Evolutionary conservation across 2,888 invertebrate species (phyloP).

Genomic region (Cryptus viduatorius): DNA sequence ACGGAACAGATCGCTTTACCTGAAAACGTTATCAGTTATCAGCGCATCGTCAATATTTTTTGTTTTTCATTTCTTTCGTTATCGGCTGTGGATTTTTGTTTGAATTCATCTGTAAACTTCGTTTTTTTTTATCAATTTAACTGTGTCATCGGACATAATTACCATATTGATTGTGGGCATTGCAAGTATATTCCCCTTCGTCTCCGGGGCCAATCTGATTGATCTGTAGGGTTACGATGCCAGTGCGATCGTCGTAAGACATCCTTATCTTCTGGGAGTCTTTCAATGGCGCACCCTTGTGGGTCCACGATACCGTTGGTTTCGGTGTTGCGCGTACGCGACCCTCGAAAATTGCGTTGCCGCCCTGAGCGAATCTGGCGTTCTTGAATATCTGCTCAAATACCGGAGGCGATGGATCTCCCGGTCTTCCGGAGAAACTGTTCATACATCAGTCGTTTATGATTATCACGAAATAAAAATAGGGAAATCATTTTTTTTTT

Average conservation of each 20-base stretch:
- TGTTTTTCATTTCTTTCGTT: background rate
- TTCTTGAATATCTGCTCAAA: conserved; percentile 98
- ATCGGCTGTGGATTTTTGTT: background rate
- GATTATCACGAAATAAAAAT: conserved; percentile 44
- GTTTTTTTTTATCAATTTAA: background rate
- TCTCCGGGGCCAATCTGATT: conserved; percentile 98
- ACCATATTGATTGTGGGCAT: conserved; percentile 96
- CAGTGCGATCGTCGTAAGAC: conserved; percentile 96
- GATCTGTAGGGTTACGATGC: conserved; percentile 95
- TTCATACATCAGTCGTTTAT: conserved; percentile 27
- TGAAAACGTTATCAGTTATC: conserved; percentile 61
- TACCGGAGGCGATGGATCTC: conserved; percentile 95
- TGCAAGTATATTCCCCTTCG: conserved; percentile 98
- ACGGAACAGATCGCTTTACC: conserved; percentile 98
- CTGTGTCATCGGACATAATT: conserved; percentile 24
- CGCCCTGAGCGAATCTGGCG: conserved; percentile 97
- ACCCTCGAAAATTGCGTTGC: conserved; percentile 96
- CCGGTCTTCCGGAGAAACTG: conserved; percentile 86
- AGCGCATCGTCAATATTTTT: conserved; percentile 15
- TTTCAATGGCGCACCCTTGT: conserved; percentile 93
- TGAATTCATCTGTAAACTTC: background rate
- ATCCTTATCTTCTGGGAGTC: conserved; percentile 95
- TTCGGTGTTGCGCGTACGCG: conserved; percentile 96
- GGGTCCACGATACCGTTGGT: conserved; percentile 96
- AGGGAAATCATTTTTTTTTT: background rate